These are phyloP conservation scores for Catocala nupta DNA, from an alignment of 2,888 invertebrate species.

Conservation along the genomic window DNA sequence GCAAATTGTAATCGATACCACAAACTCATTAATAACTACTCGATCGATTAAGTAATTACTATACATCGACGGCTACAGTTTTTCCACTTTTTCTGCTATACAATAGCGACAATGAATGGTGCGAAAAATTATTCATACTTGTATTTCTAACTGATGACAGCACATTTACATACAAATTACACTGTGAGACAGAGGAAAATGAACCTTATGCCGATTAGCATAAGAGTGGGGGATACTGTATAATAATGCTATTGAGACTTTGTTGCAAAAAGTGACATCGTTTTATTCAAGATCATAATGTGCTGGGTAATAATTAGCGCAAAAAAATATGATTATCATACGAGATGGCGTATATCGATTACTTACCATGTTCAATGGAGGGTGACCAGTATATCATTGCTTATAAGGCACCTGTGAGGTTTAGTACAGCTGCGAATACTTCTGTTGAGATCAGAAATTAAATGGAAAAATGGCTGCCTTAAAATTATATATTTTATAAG, in stretches of 20 bases:
- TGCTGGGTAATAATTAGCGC: slow-evolving; percentile 38
- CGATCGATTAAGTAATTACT: slow-evolving; percentile 17
- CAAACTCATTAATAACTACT: slow-evolving; percentile 20
- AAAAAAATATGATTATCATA: slow-evolving; percentile 35
- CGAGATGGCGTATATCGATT: slow-evolving; percentile 6
- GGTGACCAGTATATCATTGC: neutral
- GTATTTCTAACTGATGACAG: slow-evolving; percentile 51
- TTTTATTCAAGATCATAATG: slow-evolving; percentile 38
- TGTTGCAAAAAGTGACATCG: slow-evolving; percentile 5
- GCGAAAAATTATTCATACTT: slow-evolving; percentile 56
- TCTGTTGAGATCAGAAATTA: too few species aligned
- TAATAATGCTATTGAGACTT: neutral
- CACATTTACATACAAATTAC: slow-evolving; percentile 55
- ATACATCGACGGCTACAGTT: slow-evolving; percentile 31
- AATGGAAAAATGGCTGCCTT: too few species aligned
- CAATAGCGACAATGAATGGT: slow-evolving; percentile 51
- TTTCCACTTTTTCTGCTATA: slow-evolving; percentile 23
- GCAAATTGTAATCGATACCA: slow-evolving; percentile 21
- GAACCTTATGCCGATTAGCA: neutral
- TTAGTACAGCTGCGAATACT: too few species aligned
- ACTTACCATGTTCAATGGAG: slow-evolving; percentile 3
- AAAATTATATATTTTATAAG: too few species aligned
- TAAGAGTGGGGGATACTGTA: slow-evolving; percentile 1
- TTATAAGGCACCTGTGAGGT: too few species aligned
- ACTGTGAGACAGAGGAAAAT: slow-evolving; percentile 18